Evolutionary conservation across 2,797 vertebrate genomes (phyloP), one percentile per base, ranked within the genome.

Genomic region (Neostethus bicornis): DNA sequence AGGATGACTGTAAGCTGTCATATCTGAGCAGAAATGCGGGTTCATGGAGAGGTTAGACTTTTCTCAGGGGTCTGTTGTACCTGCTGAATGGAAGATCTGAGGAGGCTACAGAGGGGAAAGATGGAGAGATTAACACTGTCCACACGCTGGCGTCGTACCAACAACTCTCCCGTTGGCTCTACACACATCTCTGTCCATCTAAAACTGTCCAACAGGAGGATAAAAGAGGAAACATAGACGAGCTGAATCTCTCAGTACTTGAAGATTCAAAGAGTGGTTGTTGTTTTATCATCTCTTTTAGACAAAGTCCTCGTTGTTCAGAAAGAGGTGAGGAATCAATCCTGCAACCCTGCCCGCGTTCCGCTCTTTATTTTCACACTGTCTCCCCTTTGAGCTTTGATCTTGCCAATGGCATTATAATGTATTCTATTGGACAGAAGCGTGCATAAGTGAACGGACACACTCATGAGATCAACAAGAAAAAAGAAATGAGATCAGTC

Each of bases 1-100:
- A 73, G 83, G 85, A 87, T 79, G 77, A 87, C 75, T 75, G 82
- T 73, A 75, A 83, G 83, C 87, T 91, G 87, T 90, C 90, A 90
- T 89, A 84, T 89, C 76, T 79, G 79, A 85, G 85, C 75, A 81
- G 76, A 71, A 51, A 73, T 70, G 79, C 2, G 53, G 81, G 91
- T 91, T 92, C 90, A 91, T 51, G 24, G 48, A 8, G 72, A 88
- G 91, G 90, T 91, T 71, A 88, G 51, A 24, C 53, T 79, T 83
- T 89, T 91, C 89, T 91, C 89, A 90, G 67, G 85, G 85, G 88
- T 86, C 51, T 61, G 66, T 52, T 76, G 68, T 86, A 88, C 74
- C 83, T 79, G 70, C 72, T 70, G 79, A 77, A 80, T 21, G 66
- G 76, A 41, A 83, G 67, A 77, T 85, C 66, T 71, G 59, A 78